Evolutionary conservation across 37 sponge, comb jelly and placozoan species (phyloP).

Genomic region (Eunapius fragilis): DNA sequence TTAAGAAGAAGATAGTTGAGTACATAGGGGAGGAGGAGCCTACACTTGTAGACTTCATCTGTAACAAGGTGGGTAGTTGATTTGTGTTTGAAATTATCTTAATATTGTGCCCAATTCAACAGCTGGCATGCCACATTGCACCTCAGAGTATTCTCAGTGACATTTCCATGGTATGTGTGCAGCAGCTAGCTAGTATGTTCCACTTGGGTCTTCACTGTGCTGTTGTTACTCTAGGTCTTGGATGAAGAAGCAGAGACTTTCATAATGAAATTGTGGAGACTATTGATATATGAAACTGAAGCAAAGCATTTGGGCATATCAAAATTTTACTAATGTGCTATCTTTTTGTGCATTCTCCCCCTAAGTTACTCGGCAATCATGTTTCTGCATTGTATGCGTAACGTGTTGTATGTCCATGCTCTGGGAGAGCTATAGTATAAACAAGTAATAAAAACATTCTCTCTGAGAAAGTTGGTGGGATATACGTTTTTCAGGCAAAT

Average conservation of each 20-base stretch:
- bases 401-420: not conserved
- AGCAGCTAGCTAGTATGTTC: not conserved
- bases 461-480: too few relatives aligned
- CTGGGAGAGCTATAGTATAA: not conserved
- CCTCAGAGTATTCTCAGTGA: conserved; percentile 69
- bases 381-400: not conserved
- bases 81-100: conserved; percentile 5
- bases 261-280: conserved; percentile 95
- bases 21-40: conserved; percentile 98
- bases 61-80: conserved; percentile 75
- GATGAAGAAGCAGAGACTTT: conserved; percentile 98
- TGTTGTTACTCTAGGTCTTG: conserved; percentile 71
- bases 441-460: too few relatives aligned
- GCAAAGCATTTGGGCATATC: conserved; percentile 91
- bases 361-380: not conserved
- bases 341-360: not conserved
- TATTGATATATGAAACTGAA: conserved; percentile 98
- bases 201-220: not conserved
- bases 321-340: conserved; percentile 56
- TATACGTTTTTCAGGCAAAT: too few relatives aligned
- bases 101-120: not conserved
- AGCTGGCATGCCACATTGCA: conserved; percentile 71
- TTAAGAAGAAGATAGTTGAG: conserved; percentile 96
- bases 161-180: conserved; percentile 77
- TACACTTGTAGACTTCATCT: conserved; percentile 91